Base-by-base conservation (phyloP, 2,888 invertebrate genomes). In the Glaucopsyche alexis region DNA sequence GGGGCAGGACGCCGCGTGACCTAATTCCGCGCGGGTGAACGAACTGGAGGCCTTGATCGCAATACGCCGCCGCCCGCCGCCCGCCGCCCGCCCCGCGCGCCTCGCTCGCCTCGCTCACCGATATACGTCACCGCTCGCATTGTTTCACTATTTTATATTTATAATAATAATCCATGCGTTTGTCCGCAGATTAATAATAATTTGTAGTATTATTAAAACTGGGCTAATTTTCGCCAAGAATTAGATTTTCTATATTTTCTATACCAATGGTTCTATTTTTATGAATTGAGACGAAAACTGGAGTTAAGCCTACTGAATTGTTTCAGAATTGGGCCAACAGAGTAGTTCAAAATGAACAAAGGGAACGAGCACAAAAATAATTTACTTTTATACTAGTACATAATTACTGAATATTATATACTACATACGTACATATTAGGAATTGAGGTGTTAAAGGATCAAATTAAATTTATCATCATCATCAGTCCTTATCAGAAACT, bases 11-110 rank as follows among this genome's bases (percentile, higher is more conserved):
- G 84, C 83, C 83, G 88, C 87, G 86, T 90, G 91, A 91, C 92
- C 92, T 83, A 91, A 87, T 91, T 92, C 88, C 82, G 77, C 78
- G 80, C 82, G 87, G 92, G 92, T 91, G 90, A 91, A 93, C 91
- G 92, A 92, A 90, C 93, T 85, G 83, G 85, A 81, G 92, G 92
- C 93, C 93, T 92, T 93, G 93, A 91, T 93, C 93, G 93, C 93
- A 92, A 92, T 93, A 89, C 87, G 79, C 81, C 82, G 83, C 81
- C 79, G 79, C 78, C 78, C 81, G 76, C 80, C 74, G 78, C 78
- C 80, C 74, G 78, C 78, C 79, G 80, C 74, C 80, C 65, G 55
- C 73, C 38, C 75, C 70, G 79, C 75, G 73, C 79, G 64, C 80
- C 72, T 55, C 74, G 55, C 71, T 49, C 65, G 5, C 65, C 74